These are phyloP conservation scores for Sinocyclocheilus grahami DNA, from an alignment of 2,113 vertebrate genomes.

Conservation along the genomic window DNA sequence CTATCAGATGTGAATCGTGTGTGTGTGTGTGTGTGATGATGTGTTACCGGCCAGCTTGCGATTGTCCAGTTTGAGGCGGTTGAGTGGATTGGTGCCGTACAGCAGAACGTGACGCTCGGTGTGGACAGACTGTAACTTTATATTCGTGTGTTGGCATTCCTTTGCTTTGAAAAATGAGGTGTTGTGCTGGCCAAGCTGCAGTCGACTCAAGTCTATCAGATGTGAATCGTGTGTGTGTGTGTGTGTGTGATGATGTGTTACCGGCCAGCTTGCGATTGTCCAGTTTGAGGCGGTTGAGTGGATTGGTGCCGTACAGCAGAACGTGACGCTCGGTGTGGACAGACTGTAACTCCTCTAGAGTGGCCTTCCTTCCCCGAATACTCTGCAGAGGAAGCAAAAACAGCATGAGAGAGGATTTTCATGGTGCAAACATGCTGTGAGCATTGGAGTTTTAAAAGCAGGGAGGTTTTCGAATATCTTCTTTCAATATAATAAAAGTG, in stretches of 20 bases:
- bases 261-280: conserved; percentile 85
- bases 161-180: neutral
- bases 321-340: conserved; percentile 91
- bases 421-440: neutral
- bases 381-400: conserved; percentile 71
- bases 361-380: conserved; percentile 89
- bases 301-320: conserved; percentile 90
- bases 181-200: neutral
- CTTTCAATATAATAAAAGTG: neutral
- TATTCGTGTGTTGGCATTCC: conserved; percentile 4
- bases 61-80: conserved; percentile 94
- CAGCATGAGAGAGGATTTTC: conserved; percentile 48
- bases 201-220: conserved; percentile 3
- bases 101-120: conserved; percentile 88
- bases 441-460: neutral
- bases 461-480: neutral
- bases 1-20: conserved; percentile 9
- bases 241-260: conserved; percentile 60
- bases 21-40: conserved; percentile 27
- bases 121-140: too few relatives aligned
- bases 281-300: conserved; percentile 92
- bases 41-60: conserved; percentile 79
- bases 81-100: conserved; percentile 91
- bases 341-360: conserved; percentile 88
- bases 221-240: neutral